Evolutionary conservation across 2,113 vertebrate genomes (phyloP).

Genomic region (Stigmatopora nigra): DNA sequence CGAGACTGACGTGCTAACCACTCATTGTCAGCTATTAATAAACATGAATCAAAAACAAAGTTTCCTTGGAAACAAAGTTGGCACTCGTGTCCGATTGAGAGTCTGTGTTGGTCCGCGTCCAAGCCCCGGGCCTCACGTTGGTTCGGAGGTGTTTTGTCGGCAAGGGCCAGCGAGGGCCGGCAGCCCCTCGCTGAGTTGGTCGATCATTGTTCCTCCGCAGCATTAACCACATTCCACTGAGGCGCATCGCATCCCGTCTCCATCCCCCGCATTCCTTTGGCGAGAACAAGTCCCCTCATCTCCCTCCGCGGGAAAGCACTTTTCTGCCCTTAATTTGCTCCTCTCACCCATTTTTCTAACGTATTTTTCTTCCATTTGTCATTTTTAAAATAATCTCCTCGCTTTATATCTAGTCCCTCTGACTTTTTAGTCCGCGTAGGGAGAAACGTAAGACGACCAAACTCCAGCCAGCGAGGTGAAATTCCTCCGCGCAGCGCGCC

Average conservation of each 20-base stretch:
- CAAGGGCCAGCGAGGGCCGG: constrained; percentile 29
- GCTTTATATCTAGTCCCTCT: background rate
- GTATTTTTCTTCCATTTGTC: no score
- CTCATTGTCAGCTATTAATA: no score
- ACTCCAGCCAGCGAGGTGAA: constrained; percentile 58
- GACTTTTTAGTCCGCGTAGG: constrained; percentile 12
- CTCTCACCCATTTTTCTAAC: constrained; percentile 8
- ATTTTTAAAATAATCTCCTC: background rate
- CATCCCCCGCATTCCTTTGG: constrained; percentile 85
- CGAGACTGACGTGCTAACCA: no score
- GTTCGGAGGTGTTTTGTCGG: constrained; percentile 33
- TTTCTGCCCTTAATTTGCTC: background rate
- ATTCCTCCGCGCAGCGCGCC: constrained; percentile 85
- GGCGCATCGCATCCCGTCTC: constrained; percentile 78
- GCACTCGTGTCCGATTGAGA: background rate
- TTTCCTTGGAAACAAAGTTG: no score
- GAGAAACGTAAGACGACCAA: constrained; percentile 13
- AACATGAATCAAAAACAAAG: no score
- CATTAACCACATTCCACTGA: constrained; percentile 86
- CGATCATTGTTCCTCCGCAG: constrained; percentile 80
- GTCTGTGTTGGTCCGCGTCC: background rate
- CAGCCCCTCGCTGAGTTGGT: constrained; percentile 76
- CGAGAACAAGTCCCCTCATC: constrained; percentile 72
- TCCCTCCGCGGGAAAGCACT: constrained; percentile 14
- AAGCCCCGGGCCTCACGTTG: background rate